Conservation (phyloP, 2,113 vertebrate species). For the Aldabrachelys gigantea region DNA sequence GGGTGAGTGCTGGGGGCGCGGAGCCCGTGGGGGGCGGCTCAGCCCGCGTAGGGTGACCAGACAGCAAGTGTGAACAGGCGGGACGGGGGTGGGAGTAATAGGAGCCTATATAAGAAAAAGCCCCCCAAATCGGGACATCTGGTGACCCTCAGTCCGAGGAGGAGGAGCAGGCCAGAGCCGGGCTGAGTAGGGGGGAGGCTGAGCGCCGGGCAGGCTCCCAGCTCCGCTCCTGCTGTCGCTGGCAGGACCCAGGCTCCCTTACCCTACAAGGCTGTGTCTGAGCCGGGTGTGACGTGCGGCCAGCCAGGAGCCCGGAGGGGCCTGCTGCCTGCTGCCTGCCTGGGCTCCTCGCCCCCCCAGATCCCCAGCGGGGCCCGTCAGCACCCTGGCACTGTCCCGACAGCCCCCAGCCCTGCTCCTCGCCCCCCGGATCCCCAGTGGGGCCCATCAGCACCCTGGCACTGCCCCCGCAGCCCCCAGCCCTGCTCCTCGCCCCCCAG, state of each 20-base stretch:
- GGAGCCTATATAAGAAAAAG: no score
- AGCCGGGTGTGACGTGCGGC: conserved; percentile 66
- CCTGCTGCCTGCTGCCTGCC: background rate
- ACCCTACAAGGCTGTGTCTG: conserved; percentile 83
- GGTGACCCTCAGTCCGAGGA: background rate
- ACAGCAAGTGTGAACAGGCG: no score
- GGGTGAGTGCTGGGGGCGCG: conserved; percentile 75
- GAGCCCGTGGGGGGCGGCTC: background rate
- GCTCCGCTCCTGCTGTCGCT: conserved; percentile 41
- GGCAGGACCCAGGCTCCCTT: conserved; percentile 74
- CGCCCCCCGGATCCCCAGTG: no score
- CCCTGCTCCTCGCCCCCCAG: no score
- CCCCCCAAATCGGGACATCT: no score
- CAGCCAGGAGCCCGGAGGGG: background rate
- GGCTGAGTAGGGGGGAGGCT: background rate
- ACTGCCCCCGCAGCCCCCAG: no score
- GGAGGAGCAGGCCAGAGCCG: background rate
- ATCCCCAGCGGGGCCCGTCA: no score
- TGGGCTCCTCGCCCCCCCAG: background rate
- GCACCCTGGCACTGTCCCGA: no score
- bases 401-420: no score
- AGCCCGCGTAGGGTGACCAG: background rate
- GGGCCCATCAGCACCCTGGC: no score
- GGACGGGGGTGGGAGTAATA: no score
- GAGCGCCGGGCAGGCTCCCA: conserved; percentile 3